phyloP scores from a whole-genome alignment of 2,113 vertebrate species.

The Octodon degus region DNA sequence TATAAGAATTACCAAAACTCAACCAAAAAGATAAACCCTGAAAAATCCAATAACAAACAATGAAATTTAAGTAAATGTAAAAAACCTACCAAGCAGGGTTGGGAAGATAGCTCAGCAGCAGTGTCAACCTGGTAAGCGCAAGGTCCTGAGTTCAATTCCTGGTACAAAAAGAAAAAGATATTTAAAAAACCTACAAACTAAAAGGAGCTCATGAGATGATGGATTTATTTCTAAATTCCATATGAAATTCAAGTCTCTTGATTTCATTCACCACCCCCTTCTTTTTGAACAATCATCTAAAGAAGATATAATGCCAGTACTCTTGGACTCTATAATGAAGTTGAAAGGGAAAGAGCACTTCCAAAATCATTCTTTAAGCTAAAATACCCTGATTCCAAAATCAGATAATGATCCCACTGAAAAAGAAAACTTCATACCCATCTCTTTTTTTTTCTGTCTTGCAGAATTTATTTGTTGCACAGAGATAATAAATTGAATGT shows the following conservation, averaged over 20 bases:
- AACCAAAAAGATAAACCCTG: neutral
- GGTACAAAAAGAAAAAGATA: too few relatives aligned
- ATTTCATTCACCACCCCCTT: too few relatives aligned
- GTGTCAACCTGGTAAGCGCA: too few relatives aligned
- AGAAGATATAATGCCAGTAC: neutral
- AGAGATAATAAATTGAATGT: slow-evolving; percentile 5
- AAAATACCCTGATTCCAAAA: neutral
- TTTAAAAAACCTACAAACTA: neutral
- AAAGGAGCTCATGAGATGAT: neutral
- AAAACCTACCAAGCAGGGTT: neutral
- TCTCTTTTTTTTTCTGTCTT: neutral
- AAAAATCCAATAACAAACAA: neutral
- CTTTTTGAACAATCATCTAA: too few relatives aligned
- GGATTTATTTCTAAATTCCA: neutral
- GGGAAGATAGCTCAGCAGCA: too few relatives aligned
- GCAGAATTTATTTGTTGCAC: neutral
- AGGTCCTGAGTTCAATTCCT: too few relatives aligned
- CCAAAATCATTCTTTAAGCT: neutral
- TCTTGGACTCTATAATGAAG: neutral
- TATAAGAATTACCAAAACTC: neutral
- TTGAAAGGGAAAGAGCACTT: neutral
- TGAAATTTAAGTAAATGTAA: neutral
- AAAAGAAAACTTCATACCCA: neutral
- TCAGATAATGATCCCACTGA: neutral
- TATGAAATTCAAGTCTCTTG: neutral